Percentiles rank a stretch among this genome's conserved stretches.
These are phyloP conservation scores for Sitodiplosis mosellana DNA, from an alignment of 1,140 invertebrate species.

Conservation along the genomic window DNA sequence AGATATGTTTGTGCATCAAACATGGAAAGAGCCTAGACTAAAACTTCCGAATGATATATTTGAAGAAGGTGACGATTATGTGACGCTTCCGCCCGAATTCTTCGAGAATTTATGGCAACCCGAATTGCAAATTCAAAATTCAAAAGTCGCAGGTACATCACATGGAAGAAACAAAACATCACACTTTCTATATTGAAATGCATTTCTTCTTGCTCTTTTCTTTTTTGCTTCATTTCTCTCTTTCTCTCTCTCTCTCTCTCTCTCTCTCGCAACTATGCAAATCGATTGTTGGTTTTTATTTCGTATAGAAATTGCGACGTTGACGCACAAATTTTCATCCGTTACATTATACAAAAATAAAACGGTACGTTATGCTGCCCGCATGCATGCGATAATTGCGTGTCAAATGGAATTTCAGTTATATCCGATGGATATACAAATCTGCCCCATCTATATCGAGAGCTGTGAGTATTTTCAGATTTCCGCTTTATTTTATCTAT, in stretches of 20 bases:
- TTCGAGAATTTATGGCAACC: conserved; percentile 73
- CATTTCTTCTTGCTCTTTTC: not conserved
- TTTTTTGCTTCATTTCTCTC: too few species aligned
- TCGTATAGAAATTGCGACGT: conserved; percentile 48
- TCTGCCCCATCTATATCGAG: conserved; percentile 61
- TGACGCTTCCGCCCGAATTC: conserved; percentile 57
- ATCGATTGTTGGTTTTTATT: too few species aligned
- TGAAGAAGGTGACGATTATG: conserved; percentile 55
- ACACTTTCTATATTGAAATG: not conserved
- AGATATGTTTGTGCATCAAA: conserved; percentile 66
- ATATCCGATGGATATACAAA: conserved; percentile 70
- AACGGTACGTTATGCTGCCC: conserved; percentile 53
- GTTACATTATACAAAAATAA: conserved; percentile 60
- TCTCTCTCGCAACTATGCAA: too few species aligned
- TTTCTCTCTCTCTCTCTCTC: too few species aligned
- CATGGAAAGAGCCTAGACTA: conserved; percentile 58
- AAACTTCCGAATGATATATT: conserved; percentile 52
- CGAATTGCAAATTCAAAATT: conserved; percentile 70
- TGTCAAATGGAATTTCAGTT: conserved; percentile 74
- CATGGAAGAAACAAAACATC: not conserved
- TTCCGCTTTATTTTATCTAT: too few species aligned
- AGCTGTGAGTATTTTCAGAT: conserved; percentile 47
- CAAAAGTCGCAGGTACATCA: conserved; percentile 54
- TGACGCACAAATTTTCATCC: conserved; percentile 62
- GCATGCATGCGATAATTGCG: conserved; percentile 66